These are phyloP conservation scores for Ctenoplectra terminalis DNA, from an alignment of 1,140 invertebrate species.

Conservation along the genomic window DNA sequence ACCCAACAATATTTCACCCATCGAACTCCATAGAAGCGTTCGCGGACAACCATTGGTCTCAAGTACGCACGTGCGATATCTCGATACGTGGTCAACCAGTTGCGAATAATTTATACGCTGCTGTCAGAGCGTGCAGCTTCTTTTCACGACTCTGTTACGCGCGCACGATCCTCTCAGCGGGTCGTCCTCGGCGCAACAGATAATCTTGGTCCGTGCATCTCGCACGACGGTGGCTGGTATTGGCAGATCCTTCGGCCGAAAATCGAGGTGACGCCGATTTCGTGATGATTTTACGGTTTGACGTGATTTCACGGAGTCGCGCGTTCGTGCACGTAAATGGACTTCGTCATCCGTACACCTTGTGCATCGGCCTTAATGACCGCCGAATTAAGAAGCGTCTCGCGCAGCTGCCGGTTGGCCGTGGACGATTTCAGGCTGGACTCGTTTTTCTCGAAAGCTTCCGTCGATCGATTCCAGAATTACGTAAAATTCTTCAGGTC, in stretches of 20 bases:
- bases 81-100: neutral
- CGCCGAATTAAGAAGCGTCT: conserved; percentile 12
- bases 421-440: neutral
- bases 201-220: conserved; percentile 9
- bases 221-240: neutral
- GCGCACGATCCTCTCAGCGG: conserved; percentile 36
- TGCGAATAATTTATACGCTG: conserved; percentile 36
- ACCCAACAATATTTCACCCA: neutral
- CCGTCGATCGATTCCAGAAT: neutral
- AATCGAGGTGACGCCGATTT: neutral
- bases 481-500: neutral
- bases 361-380: conserved; percentile 10
- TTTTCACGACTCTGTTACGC: conserved; percentile 33
- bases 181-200: neutral
- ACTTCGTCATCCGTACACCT: neutral
- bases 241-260: too few species aligned
- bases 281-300: conserved; percentile 12
- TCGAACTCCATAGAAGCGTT: neutral
- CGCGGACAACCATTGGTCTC: too few species aligned
- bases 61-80: conserved; percentile 25
- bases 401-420: neutral
- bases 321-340: conserved; percentile 12
- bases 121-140: neutral
- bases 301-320: neutral
- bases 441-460: conserved; percentile 11